These are phyloP conservation scores for Abramis brama DNA, from an alignment of 2,113 vertebrate species.

Conservation along the genomic window DNA sequence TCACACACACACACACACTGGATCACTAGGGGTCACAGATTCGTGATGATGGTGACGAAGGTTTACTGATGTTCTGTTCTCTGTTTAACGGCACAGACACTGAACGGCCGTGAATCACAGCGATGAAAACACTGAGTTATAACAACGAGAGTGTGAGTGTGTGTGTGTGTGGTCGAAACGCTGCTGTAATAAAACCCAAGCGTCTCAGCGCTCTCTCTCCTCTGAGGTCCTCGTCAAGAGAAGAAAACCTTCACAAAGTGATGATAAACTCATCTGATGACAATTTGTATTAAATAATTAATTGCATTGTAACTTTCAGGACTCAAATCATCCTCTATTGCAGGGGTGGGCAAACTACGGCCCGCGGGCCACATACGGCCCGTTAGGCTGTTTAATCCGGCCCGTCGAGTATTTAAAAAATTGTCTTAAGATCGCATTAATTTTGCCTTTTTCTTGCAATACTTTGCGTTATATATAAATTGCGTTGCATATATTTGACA, in stretches of 20 bases:
- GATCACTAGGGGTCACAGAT: neutral
- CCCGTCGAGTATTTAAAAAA: no score
- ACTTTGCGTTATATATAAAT: no score
- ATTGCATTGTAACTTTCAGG: neutral
- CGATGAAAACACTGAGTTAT: neutral
- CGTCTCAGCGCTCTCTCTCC: neutral
- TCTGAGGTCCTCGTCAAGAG: neutral
- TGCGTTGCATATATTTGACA: no score
- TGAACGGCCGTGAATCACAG: neutral
- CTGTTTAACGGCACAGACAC: neutral
- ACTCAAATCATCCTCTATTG: neutral
- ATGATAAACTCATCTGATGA: neutral
- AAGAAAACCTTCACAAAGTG: neutral
- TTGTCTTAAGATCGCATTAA: no score
- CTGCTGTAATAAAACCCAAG: neutral
- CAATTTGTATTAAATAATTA: neutral
- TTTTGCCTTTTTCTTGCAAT: no score
- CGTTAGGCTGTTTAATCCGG: no score
- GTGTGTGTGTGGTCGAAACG: neutral
- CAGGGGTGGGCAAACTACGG: no score
- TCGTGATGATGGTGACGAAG: neutral
- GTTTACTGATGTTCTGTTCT: neutral
- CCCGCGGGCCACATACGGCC: no score
- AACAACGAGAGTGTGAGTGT: neutral
- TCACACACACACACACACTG: neutral